Conservation (phyloP, 2,113 vertebrate species). For the Phalacrocorax carbo region DNA sequence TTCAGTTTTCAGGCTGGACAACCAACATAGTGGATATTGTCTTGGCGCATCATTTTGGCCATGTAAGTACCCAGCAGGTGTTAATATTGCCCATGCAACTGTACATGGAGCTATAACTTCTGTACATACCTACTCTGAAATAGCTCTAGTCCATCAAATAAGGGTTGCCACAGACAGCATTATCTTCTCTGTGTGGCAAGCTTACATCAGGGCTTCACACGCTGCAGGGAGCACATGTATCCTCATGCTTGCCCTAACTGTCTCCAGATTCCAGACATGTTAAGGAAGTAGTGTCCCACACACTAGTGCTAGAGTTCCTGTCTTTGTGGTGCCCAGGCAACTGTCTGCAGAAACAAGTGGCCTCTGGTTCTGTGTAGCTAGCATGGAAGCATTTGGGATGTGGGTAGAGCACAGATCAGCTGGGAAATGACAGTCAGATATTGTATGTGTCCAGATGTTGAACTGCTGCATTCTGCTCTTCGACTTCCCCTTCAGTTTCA, state of each 20-base stretch:
- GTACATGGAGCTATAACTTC: not conserved
- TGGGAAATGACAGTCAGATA: not conserved
- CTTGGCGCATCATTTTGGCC: slow-evolving; percentile 92
- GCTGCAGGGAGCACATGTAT: rapidly evolving
- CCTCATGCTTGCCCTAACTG: not conserved
- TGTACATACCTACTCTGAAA: not conserved
- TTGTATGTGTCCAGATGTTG: not conserved
- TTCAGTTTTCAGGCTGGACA: slow-evolving; percentile 92
- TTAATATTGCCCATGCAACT: not conserved
- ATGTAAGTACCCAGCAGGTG: slow-evolving; percentile 77
- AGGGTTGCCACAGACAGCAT: not conserved
- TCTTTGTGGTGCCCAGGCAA: not conserved
- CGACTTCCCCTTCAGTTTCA: not conserved
- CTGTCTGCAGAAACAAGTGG: not conserved
- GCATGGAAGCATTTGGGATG: not conserved
- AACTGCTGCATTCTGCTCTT: not conserved
- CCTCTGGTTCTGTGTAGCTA: not conserved
- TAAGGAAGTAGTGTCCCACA: not conserved
- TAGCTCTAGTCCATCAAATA: not conserved
- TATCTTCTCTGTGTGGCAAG: not conserved
- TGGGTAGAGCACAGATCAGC: not conserved
- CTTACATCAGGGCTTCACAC: not conserved
- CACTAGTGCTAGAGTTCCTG: not conserved
- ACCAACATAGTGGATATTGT: slow-evolving; percentile 91
- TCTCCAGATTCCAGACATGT: not conserved